These are phyloP conservation scores for Odontesthes bonariensis DNA, from an alignment of 2,113 vertebrate genomes.

Conservation along the genomic window DNA sequence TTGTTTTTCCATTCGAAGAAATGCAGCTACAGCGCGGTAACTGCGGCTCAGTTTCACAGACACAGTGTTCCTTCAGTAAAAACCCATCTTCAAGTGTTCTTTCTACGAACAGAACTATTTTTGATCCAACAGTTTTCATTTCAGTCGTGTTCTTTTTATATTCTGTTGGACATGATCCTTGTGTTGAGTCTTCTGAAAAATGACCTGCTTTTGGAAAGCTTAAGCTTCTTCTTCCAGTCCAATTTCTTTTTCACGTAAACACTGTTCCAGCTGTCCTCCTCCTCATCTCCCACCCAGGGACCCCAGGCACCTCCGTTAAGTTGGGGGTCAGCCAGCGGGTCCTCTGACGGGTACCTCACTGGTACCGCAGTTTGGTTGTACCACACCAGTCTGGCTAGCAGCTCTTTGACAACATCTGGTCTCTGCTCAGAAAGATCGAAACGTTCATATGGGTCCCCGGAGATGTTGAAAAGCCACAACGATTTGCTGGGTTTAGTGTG, in stretches of 20 bases:
- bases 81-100: slow-evolving; percentile 4
- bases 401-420: slow-evolving; percentile 90
- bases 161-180: slow-evolving; percentile 93
- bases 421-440: slow-evolving; percentile 88
- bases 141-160: slow-evolving; percentile 75
- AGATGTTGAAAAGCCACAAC: slow-evolving; percentile 97
- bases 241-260: slow-evolving; percentile 78
- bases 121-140: not conserved
- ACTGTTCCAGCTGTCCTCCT: slow-evolving; percentile 81
- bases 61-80: not conserved
- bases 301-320: slow-evolving; percentile 96
- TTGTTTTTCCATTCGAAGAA: not conserved
- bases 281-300: slow-evolving; percentile 92
- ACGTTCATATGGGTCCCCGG: slow-evolving; percentile 91
- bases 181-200: slow-evolving; percentile 94
- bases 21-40: not conserved
- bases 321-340: slow-evolving; percentile 91
- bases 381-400: slow-evolving; percentile 88
- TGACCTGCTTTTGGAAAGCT: slow-evolving; percentile 88
- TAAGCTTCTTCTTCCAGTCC: slow-evolving; percentile 86
- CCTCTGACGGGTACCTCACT: slow-evolving; percentile 93
- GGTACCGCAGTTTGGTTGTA: slow-evolving; percentile 95
- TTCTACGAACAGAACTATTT: not conserved
- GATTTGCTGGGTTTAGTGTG: slow-evolving; percentile 84
- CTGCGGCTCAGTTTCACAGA: not conserved